Conservation (phyloP, 2,888 invertebrate genomes). For the Lasioglossum vierecki region DNA sequence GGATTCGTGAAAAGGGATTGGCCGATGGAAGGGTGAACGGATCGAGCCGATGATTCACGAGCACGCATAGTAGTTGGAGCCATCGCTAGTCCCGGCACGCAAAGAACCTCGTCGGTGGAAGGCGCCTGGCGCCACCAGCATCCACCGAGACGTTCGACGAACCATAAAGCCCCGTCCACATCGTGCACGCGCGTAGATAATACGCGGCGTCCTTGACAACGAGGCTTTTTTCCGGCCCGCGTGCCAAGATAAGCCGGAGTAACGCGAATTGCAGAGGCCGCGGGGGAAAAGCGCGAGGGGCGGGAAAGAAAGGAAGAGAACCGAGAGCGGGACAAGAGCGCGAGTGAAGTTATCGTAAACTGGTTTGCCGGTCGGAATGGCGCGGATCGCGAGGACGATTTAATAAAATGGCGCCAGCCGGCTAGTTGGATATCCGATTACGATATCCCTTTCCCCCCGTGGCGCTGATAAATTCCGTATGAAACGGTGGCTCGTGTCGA, state of each 20-base stretch:
- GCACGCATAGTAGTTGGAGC: neutral
- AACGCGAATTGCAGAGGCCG: slow-evolving; percentile 8
- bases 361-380: slow-evolving; percentile 71
- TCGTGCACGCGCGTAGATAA: slow-evolving; percentile 39
- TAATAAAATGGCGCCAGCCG: slow-evolving; percentile 72
- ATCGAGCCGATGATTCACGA: neutral
- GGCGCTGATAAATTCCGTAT: slow-evolving; percentile 62
- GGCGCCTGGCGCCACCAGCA: slow-evolving; percentile 63
- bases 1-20: neutral
- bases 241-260: slow-evolving; percentile 39
- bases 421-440: slow-evolving; percentile 71
- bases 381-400: slow-evolving; percentile 66
- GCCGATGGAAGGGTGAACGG: neutral
- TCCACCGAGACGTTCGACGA: slow-evolving; percentile 45
- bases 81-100: slow-evolving; percentile 39
- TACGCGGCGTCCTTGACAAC: slow-evolving; percentile 75
- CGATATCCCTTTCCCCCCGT: slow-evolving; percentile 63
- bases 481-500: slow-evolving; percentile 63
- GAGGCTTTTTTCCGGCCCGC: slow-evolving; percentile 21
- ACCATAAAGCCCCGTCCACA: slow-evolving; percentile 44
- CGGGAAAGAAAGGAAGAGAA: slow-evolving; percentile 14
- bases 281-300: slow-evolving; percentile 3
- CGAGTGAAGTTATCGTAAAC: slow-evolving; percentile 76
- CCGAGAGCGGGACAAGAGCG: slow-evolving; percentile 36
- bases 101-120: slow-evolving; percentile 39